These are phyloP conservation scores for Pogona vitticeps DNA, from an alignment of 2,113 vertebrate species.

Conservation along the genomic window DNA sequence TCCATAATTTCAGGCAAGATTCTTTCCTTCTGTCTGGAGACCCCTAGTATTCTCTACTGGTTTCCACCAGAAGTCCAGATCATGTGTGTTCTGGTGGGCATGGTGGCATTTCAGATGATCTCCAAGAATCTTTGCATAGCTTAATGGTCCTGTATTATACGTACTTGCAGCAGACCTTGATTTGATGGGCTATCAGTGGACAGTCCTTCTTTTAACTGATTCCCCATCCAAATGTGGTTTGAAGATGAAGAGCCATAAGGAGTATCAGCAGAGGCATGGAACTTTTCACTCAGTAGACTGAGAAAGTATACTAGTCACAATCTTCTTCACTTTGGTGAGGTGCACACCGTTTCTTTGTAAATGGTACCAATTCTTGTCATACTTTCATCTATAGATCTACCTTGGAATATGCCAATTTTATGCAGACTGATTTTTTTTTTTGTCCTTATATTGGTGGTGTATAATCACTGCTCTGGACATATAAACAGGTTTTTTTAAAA, in stretches of 20 bases:
- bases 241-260: not conserved
- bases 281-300: not conserved
- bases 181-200: no score
- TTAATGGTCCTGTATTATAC: not conserved
- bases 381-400: no score
- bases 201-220: not conserved
- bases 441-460: not conserved
- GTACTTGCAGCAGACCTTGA: not conserved
- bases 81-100: no score
- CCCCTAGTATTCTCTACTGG: no score
- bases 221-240: not conserved
- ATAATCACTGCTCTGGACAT: not conserved
- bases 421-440: not conserved
- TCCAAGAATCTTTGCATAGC: not conserved
- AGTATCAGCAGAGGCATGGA: no score
- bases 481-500: not conserved
- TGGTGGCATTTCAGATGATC: not conserved
- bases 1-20: no score
- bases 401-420: not conserved
- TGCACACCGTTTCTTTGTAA: no score
- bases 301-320: not conserved
- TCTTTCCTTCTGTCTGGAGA: no score
- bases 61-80: no score
- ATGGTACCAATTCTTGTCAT: no score
- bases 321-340: no score